Percentiles rank a stretch among this genome's conserved stretches.
phyloP scores from a whole-genome alignment of 2,888 invertebrate species.

The Eurytoma adleriae region DNA sequence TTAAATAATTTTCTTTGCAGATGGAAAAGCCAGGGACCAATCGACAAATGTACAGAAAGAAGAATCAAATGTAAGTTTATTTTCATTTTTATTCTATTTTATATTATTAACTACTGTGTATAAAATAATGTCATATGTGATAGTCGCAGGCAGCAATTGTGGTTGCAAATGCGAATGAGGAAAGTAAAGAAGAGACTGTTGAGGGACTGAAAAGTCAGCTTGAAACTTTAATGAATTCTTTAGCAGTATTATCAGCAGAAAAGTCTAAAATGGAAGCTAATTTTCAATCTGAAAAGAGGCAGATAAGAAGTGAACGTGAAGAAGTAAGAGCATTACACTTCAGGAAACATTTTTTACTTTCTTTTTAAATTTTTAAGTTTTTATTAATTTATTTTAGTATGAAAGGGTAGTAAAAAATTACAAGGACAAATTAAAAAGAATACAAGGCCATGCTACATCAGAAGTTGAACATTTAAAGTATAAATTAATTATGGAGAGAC shows the following conservation, averaged over 20 bases:
- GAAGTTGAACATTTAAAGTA: slow-evolving; percentile 84
- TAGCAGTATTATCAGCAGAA: slow-evolving; percentile 88
- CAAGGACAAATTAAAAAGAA: slow-evolving; percentile 79
- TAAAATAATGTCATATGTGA: neutral
- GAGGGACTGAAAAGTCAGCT: slow-evolving; percentile 77
- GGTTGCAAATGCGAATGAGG: slow-evolving; percentile 27
- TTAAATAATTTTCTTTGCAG: slow-evolving; percentile 22
- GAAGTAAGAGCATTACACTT: slow-evolving; percentile 68
- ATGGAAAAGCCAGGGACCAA: slow-evolving; percentile 27
- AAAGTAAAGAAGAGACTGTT: slow-evolving; percentile 65
- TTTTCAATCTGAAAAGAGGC: slow-evolving; percentile 85
- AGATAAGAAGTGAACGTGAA: slow-evolving; percentile 78
- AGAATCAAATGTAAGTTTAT: slow-evolving; percentile 26
- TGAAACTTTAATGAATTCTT: slow-evolving; percentile 82
- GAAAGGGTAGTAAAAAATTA: slow-evolving; percentile 80
- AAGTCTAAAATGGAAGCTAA: slow-evolving; percentile 91
- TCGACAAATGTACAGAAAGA: slow-evolving; percentile 10
- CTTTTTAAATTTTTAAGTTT: neutral
- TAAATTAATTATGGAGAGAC: slow-evolving; percentile 86
- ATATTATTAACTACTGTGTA: neutral
- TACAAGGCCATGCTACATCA: slow-evolving; percentile 78
- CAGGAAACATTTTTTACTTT: slow-evolving; percentile 3
- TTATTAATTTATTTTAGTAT: slow-evolving; percentile 75
- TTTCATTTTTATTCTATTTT: slow-evolving; percentile 1
- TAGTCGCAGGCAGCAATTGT: slow-evolving; percentile 28